Percentiles rank a stretch among this genome's conserved stretches.
Evolutionary conservation across 2,888 invertebrate species (phyloP).

Genomic region (Acholoe squamosa): DNA sequence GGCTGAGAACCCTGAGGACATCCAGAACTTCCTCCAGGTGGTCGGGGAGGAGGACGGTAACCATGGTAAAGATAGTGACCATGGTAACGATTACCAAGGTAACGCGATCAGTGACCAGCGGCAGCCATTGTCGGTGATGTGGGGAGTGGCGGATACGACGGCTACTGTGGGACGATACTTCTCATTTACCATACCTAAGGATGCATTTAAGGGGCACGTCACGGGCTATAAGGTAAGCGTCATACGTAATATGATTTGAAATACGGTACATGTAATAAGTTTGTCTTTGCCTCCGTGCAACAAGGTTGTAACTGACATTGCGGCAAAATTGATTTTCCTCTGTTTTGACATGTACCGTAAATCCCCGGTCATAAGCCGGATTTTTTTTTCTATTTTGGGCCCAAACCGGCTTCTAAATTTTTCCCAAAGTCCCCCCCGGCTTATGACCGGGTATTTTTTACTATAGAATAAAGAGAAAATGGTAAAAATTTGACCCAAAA

Average conservation of each 20-base stretch:
- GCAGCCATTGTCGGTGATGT: conserved; percentile 59
- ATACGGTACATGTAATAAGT: neutral
- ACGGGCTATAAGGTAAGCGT: conserved; percentile 88
- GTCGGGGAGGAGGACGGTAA: conserved; percentile 40
- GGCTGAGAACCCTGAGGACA: conserved; percentile 54
- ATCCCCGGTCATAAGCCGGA: no score
- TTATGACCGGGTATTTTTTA: no score
- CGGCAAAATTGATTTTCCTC: neutral
- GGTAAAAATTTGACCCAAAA: no score
- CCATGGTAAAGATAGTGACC: neutral
- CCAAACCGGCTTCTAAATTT: no score
- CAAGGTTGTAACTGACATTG: no score
- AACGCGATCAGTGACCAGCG: neutral
- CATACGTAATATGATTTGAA: neutral
- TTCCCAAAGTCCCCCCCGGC: no score
- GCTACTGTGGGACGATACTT: conserved; percentile 90
- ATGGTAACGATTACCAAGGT: neutral
- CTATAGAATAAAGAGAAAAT: no score
- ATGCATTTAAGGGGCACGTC: conserved; percentile 88
- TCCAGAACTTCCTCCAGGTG: conserved; percentile 60
- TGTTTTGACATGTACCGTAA: no score
- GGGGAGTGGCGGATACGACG: conserved; percentile 61
- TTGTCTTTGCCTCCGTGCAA: neutral
- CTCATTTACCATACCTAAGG: conserved; percentile 88
- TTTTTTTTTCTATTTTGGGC: no score